Evolutionary conservation across 2,797 vertebrate genomes (phyloP), one percentile per base, ranked within the genome.

Genomic region (Sparus aurata): DNA sequence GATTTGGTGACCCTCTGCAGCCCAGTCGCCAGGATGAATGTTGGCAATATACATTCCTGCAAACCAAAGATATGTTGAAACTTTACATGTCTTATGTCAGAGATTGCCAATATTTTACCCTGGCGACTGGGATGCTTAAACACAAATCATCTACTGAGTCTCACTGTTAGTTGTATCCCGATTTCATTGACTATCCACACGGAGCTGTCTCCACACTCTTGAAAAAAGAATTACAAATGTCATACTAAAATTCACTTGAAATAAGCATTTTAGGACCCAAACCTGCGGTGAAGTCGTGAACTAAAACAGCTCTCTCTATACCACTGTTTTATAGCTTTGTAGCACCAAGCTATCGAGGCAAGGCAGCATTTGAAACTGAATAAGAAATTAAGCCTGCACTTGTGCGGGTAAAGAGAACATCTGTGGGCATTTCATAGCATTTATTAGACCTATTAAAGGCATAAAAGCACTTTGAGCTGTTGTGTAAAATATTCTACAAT

Each of bases 381-480:
- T 20, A 52, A 67, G n/a, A 52, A 27, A 60, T 22, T 12, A 18
- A 60, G 34, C 20, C 58, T 23, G 13, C 1, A 43, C 22, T 71
- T 30, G 3, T 17, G 38, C 13, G 3, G 1, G 15, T 18, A 43
- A 61, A 60, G 60, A 71, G 11, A 23, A 62, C n/a, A 52, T 25
- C 12, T 43, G 30, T 1, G n/a, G 20, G 16, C 72, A 15, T 58
- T 71, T 52, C 13, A 27, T 25, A 57, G 25, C 17, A 20, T 18
- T n/a, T 25, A 49, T 49, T 2, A 53, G 47, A 23, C 46, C 9
- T 38, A 38, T 38, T 11, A 38, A 11, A 38, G 57, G 7, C 54
- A 41, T 57, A 22, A 63, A 71, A 64, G 10, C 20, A 67, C 18
- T 77, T 17, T 50, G 27, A 47, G 52, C 41, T 18, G 27, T 16